Conservation (phyloP, 2,113 vertebrate species). For the Oplegnathus fasciatus region DNA sequence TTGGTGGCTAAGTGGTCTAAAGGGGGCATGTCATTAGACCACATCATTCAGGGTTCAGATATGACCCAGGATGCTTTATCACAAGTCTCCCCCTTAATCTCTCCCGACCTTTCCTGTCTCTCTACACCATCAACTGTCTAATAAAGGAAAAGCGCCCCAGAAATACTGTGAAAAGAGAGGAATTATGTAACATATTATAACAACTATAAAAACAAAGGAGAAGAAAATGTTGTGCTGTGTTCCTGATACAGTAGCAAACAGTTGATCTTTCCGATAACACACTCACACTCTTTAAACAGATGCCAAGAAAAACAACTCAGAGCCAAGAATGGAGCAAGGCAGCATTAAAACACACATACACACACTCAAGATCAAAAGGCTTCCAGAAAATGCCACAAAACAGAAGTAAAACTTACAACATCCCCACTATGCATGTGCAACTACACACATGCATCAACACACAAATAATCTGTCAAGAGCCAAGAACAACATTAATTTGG, state of each 20-base stretch:
- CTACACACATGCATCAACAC: slow-evolving; percentile 17
- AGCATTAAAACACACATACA: slow-evolving; percentile 19
- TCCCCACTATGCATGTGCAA: background rate
- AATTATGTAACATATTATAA: slow-evolving; percentile 61
- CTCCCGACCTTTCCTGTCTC: slow-evolving; percentile 23
- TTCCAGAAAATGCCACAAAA: slow-evolving; percentile 21
- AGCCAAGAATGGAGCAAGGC: slow-evolving; percentile 35
- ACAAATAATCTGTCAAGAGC: slow-evolving; percentile 9
- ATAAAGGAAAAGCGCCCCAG: background rate
- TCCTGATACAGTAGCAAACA: slow-evolving; percentile 42
- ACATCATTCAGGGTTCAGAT: slow-evolving; percentile 25
- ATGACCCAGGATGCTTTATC: slow-evolving; percentile 27
- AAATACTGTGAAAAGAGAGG: background rate
- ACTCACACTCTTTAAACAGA: slow-evolving; percentile 41
- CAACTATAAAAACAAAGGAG: slow-evolving; percentile 37
- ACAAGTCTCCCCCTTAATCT: slow-evolving; percentile 22
- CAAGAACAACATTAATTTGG: slow-evolving; percentile 37
- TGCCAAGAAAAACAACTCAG: slow-evolving; percentile 70
- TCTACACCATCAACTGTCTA: slow-evolving; percentile 24
- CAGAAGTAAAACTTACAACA: slow-evolving; percentile 3
- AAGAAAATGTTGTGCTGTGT: slow-evolving; percentile 35
- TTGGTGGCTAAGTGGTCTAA: slow-evolving; percentile 40
- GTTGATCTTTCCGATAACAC: slow-evolving; percentile 59
- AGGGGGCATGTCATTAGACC: slow-evolving; percentile 19
- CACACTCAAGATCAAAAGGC: slow-evolving; percentile 41